Evolutionary conservation across 2,113 vertebrate species (phyloP).

Genomic region (Labeo catla): DNA sequence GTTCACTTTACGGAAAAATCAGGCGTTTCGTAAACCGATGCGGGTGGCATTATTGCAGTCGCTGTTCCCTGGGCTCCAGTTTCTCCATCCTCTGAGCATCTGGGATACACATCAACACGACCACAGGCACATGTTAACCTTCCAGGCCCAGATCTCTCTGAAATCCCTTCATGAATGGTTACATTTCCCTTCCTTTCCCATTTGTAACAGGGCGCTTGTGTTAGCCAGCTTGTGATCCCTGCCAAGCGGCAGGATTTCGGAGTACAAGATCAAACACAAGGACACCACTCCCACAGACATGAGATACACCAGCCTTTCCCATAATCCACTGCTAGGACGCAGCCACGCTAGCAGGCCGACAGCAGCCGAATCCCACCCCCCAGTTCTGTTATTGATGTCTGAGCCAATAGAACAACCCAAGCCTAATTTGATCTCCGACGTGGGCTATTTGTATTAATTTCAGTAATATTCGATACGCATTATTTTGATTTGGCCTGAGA

Average conservation of each 20-base stretch:
- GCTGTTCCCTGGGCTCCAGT: slow-evolving; percentile 6
- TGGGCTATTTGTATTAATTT: slow-evolving; percentile 52
- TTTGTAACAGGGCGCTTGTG: slow-evolving; percentile 63
- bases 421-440: slow-evolving; percentile 40
- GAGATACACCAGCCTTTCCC: slow-evolving; percentile 37
- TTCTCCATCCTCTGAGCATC: slow-evolving; percentile 60
- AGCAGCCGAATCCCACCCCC: slow-evolving; percentile 25
- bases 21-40: background rate
- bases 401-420: slow-evolving; percentile 50
- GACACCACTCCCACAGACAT: slow-evolving; percentile 51
- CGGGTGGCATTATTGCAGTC: background rate
- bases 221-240: slow-evolving; percentile 63
- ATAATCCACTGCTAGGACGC: slow-evolving; percentile 35
- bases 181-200: slow-evolving; percentile 57
- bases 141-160: slow-evolving; percentile 64
- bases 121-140: slow-evolving; percentile 76
- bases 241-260: slow-evolving; percentile 60
- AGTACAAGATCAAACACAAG: slow-evolving; percentile 65
- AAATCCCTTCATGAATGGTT: slow-evolving; percentile 64
- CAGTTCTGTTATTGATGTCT: slow-evolving; percentile 39
- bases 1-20: background rate
- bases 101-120: slow-evolving; percentile 67
- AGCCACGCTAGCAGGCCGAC: slow-evolving; percentile 33
- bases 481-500: slow-evolving; percentile 40
- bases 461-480: slow-evolving; percentile 47